These are phyloP conservation scores for Fregetta grallaria DNA, from an alignment of 2,113 vertebrate species.

Conservation along the genomic window DNA sequence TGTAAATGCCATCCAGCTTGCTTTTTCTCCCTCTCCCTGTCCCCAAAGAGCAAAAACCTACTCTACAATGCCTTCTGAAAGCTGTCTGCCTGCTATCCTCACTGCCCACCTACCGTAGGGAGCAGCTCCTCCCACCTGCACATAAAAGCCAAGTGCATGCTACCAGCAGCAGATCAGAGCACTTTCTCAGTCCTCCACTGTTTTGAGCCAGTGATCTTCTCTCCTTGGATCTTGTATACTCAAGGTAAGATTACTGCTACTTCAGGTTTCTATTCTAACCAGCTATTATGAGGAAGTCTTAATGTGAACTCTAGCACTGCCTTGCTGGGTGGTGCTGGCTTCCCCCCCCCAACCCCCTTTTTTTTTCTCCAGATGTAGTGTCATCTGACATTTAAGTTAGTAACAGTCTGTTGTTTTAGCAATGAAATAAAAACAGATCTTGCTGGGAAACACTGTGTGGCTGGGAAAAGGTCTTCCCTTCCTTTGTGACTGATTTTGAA, in stretches of 20 bases:
- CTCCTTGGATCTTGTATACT: slow-evolving; percentile 68
- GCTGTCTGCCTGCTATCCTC: slow-evolving; percentile 61
- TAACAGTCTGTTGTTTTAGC: slow-evolving; percentile 77
- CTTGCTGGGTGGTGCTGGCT: slow-evolving; percentile 48
- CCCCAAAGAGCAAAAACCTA: slow-evolving; percentile 59
- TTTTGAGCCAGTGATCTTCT: slow-evolving; percentile 76
- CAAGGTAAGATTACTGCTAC: slow-evolving; percentile 82
- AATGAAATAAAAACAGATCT: slow-evolving; percentile 71
- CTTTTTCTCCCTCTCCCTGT: background rate
- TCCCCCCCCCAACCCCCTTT: background rate
- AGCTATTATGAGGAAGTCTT: slow-evolving; percentile 30
- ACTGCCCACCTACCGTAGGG: slow-evolving; percentile 81
- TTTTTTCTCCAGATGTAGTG: slow-evolving; percentile 56
- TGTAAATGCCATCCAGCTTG: background rate
- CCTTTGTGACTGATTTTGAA: slow-evolving; percentile 6
- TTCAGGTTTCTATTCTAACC: slow-evolving; percentile 44
- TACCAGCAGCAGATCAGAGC: slow-evolving; percentile 79
- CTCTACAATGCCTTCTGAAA: slow-evolving; percentile 60
- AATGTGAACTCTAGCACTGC: slow-evolving; percentile 25
- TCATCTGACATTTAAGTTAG: slow-evolving; percentile 74
- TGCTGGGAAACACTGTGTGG: slow-evolving; percentile 60
- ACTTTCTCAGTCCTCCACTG: slow-evolving; percentile 75
- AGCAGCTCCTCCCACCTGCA: slow-evolving; percentile 90
- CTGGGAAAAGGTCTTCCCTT: slow-evolving; percentile 43
- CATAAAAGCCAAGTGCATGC: slow-evolving; percentile 93